Conservation (phyloP, 1,140 invertebrate species). For the Calliphora vicina region DNA sequence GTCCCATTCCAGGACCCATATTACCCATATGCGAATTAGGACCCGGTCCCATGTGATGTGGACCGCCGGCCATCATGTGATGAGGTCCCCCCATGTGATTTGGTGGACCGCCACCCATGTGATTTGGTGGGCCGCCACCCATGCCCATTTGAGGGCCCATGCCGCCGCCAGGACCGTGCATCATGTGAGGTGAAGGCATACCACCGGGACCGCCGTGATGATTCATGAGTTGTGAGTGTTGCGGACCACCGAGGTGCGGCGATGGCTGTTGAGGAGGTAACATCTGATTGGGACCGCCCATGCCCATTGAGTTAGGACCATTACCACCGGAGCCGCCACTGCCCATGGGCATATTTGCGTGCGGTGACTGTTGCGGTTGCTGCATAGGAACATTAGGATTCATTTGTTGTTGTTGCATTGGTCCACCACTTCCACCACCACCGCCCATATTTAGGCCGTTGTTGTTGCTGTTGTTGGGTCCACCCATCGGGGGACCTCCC, state of each 20-base stretch:
- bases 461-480: slow-evolving; percentile 63
- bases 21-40: slow-evolving; percentile 9
- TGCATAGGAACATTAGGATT: slow-evolving; percentile 62
- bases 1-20: slow-evolving; percentile 22
- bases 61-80: slow-evolving; percentile 39
- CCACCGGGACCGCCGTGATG: slow-evolving; percentile 29
- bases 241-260: slow-evolving; percentile 51
- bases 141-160: slow-evolving; percentile 18
- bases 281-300: slow-evolving; percentile 62
- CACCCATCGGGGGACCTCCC: slow-evolving; percentile 59
- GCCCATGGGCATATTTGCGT: slow-evolving; percentile 43
- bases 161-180: slow-evolving; percentile 19
- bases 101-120: slow-evolving; percentile 36
- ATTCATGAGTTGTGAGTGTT: slow-evolving; percentile 54
- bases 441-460: no score
- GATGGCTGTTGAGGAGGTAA: slow-evolving; percentile 56
- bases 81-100: slow-evolving; percentile 38
- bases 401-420: slow-evolving; percentile 47
- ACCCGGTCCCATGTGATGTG: slow-evolving; percentile 37
- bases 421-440: slow-evolving; percentile 41
- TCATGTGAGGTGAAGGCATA: slow-evolving; percentile 25
- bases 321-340: slow-evolving; percentile 52
- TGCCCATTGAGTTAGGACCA: slow-evolving; percentile 41
- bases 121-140: slow-evolving; percentile 32
- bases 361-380: slow-evolving; percentile 50